phyloP scores from a whole-genome alignment of 2,888 invertebrate species.

The Phanerotoma sp. region DNA sequence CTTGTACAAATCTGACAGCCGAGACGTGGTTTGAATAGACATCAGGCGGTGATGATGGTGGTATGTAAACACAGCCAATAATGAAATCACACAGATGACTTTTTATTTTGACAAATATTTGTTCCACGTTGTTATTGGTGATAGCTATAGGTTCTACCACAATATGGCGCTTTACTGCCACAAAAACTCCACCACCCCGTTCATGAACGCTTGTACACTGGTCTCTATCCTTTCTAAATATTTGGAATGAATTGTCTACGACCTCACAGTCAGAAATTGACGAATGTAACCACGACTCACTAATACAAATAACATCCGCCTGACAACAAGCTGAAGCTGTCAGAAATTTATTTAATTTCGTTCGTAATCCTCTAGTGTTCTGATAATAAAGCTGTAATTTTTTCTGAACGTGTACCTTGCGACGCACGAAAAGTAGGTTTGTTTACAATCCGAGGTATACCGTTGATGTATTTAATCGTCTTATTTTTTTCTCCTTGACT shows the following conservation, averaged over 20 bases:
- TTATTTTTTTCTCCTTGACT: not conserved
- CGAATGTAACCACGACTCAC: not conserved
- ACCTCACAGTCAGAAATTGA: not conserved
- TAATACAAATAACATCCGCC: not conserved
- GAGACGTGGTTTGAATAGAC: not conserved
- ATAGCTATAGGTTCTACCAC: not conserved
- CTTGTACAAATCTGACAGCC: not conserved
- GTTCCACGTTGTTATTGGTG: not conserved
- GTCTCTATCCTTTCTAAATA: not conserved
- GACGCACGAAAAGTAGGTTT: not conserved
- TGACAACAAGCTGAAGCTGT: not conserved
- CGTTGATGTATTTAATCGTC: slow-evolving; percentile 6
- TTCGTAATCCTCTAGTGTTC: not conserved
- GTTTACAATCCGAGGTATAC: not conserved
- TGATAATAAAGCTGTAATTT: not conserved
- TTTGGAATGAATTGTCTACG: not conserved
- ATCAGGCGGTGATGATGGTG: not conserved
- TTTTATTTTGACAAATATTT: not conserved
- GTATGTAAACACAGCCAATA: not conserved
- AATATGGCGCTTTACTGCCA: not conserved
- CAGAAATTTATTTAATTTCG: not conserved
- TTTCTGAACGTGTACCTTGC: not conserved
- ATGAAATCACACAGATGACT: not conserved
- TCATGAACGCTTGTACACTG: not conserved
- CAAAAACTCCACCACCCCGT: not conserved